Evolutionary conservation across 2,113 vertebrate genomes (phyloP).

Genomic region (Bungarus multicinctus): DNA sequence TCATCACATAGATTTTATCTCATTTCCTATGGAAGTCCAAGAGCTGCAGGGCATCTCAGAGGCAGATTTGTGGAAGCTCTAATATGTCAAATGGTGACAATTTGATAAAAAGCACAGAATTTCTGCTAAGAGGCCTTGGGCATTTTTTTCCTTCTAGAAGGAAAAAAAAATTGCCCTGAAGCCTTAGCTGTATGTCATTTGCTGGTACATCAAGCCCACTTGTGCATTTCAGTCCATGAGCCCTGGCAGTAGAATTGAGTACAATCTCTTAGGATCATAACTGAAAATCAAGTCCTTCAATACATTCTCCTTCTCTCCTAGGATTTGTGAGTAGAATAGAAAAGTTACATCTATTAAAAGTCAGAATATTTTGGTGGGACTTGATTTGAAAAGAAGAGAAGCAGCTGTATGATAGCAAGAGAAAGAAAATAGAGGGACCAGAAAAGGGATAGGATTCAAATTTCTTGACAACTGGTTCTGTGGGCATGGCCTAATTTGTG

Average conservation of each 20-base stretch:
- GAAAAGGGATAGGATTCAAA: background rate
- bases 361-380: background rate
- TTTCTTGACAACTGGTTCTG: too few species aligned
- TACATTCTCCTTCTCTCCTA: background rate
- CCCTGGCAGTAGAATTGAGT: background rate
- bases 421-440: background rate
- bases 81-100: background rate
- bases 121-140: background rate
- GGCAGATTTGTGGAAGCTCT: background rate
- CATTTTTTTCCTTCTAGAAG: background rate
- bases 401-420: background rate
- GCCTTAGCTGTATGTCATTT: background rate
- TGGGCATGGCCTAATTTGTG: too few species aligned
- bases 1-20: background rate
- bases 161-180: background rate
- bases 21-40: background rate
- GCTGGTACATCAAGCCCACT: background rate
- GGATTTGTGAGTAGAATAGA: background rate
- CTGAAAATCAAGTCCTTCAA: background rate
- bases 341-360: background rate
- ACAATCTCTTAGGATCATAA: background rate
- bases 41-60: background rate
- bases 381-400: background rate
- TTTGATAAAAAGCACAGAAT: background rate
- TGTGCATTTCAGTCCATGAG: background rate